Base-by-base conservation (phyloP, 2,888 invertebrate genomes). In the Acleris holmiana region DNA sequence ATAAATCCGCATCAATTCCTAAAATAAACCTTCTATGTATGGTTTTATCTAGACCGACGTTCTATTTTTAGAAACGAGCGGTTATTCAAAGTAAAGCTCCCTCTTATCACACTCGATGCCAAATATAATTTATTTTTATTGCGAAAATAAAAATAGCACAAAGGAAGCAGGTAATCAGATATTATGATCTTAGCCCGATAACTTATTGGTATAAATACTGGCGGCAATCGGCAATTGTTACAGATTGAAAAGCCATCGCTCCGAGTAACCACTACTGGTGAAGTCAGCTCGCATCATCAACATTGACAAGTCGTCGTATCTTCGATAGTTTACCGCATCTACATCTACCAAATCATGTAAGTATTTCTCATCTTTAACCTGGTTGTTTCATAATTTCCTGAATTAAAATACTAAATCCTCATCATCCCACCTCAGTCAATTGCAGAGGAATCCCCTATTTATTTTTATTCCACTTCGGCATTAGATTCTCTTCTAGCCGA, bases 171-270 rank as follows among this genome's bases (percentile, higher is more conserved):
- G 48, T 59, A 61, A 54, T 61, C 58, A n/a, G 69, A 61, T 44
- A 59, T 57, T 17, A 53, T n/a, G n/a, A 50, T 41, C 67, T 67
- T 76, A 70, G 77, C 66, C 71, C 64, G 80, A 81, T 81, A 81
- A 76, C 67, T 59, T 35, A 68, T 70, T 59, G 44, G 62, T 73
- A 78, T 80, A 80, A 77, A 80, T 73, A 79, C 70, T 65, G 62
- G 54, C 57, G n/a, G 7, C 35, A 51, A 66, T 61, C 59, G 53
- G 41, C 64, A 8, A 66, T 64, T 17, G 49, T 17, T 23, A 61
- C 61, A 56, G 6, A 62, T 56, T 44, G 19, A 44, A 29, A 47
- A 57, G 18, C 56, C 19, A 29, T 56, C 56, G 56, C 47, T 55
- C 18, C 55, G 15, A 55, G 10, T 54, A 35, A 15, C 23, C 21